Percentiles rank a stretch among this genome's conserved stretches.
Conservation (phyloP, 2,113 vertebrate species). For the Phasianus colchicus region DNA sequence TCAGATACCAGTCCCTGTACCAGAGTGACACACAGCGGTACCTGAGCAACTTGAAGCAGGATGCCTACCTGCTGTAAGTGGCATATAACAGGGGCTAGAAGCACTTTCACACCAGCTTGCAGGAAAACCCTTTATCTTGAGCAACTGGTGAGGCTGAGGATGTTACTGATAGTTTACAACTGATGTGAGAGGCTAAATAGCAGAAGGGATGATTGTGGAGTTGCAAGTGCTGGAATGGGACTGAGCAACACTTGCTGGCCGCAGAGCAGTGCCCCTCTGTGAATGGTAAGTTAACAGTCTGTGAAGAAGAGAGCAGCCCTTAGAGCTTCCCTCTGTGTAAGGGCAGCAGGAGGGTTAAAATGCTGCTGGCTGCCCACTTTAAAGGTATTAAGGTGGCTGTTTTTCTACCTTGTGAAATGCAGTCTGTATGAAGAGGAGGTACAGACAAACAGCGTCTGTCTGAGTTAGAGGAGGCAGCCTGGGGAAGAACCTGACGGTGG, state of each 20-base stretch:
- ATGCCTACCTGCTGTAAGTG: slow-evolving; percentile 73
- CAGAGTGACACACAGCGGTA: slow-evolving; percentile 53
- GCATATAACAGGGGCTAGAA: too few relatives aligned
- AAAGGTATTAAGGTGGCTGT: background rate
- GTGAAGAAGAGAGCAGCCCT: background rate
- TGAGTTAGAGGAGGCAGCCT: background rate
- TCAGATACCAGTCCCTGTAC: slow-evolving; percentile 67
- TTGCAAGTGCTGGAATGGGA: background rate
- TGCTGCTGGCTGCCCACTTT: background rate
- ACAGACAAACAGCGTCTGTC: background rate
- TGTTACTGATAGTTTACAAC: background rate
- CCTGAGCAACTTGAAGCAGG: slow-evolving; percentile 35
- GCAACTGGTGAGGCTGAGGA: background rate
- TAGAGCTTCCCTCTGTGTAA: rapidly evolving
- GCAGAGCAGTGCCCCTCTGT: background rate
- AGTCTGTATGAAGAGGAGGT: background rate
- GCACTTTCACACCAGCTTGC: background rate
- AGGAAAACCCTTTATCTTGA: background rate
- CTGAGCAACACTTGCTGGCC: background rate
- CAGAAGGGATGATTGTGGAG: background rate
- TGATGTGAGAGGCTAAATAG: background rate
- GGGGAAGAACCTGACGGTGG: background rate
- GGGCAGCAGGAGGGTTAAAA: background rate
- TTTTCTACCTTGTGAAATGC: background rate
- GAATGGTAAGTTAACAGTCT: background rate